Evolutionary conservation across 2,888 invertebrate species (phyloP), one percentile per base, ranked within the genome.

Genomic region (Erpobdella octoculata): DNA sequence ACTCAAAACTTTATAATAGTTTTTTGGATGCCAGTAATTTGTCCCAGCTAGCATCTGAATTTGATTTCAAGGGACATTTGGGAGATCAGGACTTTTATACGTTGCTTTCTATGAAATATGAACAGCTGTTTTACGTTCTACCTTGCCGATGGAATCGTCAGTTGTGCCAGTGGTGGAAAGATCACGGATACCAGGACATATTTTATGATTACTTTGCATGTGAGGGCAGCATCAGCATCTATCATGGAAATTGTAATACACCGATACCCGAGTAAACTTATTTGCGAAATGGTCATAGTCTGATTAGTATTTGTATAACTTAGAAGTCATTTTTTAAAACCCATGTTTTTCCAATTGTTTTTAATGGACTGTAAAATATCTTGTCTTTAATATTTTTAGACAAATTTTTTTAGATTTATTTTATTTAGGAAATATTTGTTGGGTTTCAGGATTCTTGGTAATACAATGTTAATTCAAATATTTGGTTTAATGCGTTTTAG

Each of bases 21-120:
- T 84, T 89, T 65, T 82, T 84, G 8, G 76, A 78, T 46, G 75
- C 76, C 2, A 76, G 80, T 0, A 70, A 72, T 21, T 73, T 84
- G 0, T 73, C 78, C 28, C 69, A 74, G 3, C 72, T 85, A 25
- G 79, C 82, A 18, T 71, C 80, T 18, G 83, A 84, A 75, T 86
- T 84, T 77, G 74, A 77, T 33, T 83, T 83, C 74, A 79, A 80
- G 74, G 83, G 82, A 28, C 90, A 91, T 81, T 85, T 91, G 36
- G 91, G 91, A 0, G 91, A 91, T 82, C 91, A 91, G 82, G 91
- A 91, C 83, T 90, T 89, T 82, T 90, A 89, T 80, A 89, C 90
- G 0, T 82, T 91, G 38, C 78, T 90, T 12, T 88, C 88, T 12
- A 86, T 87, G 76, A 90, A 91, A 78, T 85, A 88, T 77, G 89